Evolutionary conservation across 2,113 vertebrate genomes (phyloP).

Genomic region (Psettodes erumei): DNA sequence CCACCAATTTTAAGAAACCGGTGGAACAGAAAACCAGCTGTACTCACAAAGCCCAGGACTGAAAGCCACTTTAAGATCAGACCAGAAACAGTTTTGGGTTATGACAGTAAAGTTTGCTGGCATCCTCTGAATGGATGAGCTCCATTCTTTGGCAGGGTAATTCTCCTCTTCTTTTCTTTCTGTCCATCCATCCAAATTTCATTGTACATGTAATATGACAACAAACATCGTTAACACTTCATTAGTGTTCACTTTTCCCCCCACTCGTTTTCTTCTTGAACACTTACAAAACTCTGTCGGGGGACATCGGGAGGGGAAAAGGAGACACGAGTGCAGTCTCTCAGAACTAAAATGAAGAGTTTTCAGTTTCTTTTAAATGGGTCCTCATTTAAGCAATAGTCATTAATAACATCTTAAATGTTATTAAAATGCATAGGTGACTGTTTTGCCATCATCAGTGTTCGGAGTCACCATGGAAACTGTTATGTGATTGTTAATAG

Average conservation of each 20-base stretch:
- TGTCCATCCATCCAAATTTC: conserved; percentile 60
- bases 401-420: conserved; percentile 73
- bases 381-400: conserved; percentile 66
- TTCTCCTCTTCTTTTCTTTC: conserved; percentile 87
- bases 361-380: conserved; percentile 57
- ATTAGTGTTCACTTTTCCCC: conserved; percentile 52
- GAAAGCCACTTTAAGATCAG: conserved; percentile 51
- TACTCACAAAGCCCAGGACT: conserved; percentile 46
- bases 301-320: conserved; percentile 49
- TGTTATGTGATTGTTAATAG: conserved; percentile 56
- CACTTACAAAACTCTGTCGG: conserved; percentile 76
- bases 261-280: conserved; percentile 62
- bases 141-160: conserved; percentile 97
- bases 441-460: conserved; percentile 53
- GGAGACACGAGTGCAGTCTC: conserved; percentile 71
- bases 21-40: conserved; percentile 47
- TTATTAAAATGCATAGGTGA: conserved; percentile 75
- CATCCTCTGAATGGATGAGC: conserved; percentile 91
- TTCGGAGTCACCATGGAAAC: conserved; percentile 54
- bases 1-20: conserved; percentile 13
- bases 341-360: conserved; percentile 67
- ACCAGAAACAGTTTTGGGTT: conserved; percentile 53
- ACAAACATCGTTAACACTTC: conserved; percentile 71
- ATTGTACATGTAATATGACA: conserved; percentile 69
- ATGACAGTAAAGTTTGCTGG: conserved; percentile 84